Conservation (phyloP, 92 coral and sea anemone genomes). For the Porites cylindrica region DNA sequence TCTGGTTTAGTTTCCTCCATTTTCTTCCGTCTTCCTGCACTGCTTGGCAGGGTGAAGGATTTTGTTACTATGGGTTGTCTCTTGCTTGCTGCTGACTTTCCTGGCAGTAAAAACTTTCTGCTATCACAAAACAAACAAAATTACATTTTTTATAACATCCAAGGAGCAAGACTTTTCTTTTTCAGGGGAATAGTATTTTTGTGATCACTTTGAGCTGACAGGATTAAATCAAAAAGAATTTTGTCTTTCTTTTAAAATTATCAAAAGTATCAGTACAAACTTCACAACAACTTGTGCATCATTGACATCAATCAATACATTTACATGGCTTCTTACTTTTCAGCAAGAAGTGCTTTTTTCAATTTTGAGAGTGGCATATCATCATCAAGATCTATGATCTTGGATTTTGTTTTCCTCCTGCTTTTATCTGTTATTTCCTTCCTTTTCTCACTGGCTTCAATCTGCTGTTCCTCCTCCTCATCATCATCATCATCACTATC, state of each 20-base stretch:
- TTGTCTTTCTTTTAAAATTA: no score
- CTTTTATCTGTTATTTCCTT: conserved; percentile 31
- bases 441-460: neutral
- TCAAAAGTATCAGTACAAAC: no score
- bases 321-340: no score
- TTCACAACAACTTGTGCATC: no score
- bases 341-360: conserved; percentile 17
- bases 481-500: conserved; percentile 63
- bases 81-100: conserved; percentile 52
- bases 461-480: conserved; percentile 27
- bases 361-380: conserved; percentile 52
- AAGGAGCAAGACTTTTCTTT: neutral
- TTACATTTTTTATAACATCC: neutral
- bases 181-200: no score
- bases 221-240: no score
- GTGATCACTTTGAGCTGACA: no score
- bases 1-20: conserved; percentile 62
- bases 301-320: no score
- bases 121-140: neutral
- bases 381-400: conserved; percentile 30
- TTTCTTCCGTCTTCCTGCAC: conserved; percentile 64
- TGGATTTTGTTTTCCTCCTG: conserved; percentile 23
- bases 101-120: conserved; percentile 9
- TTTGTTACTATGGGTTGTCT: conserved; percentile 91
- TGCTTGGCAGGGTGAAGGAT: conserved; percentile 82